Base-by-base conservation (phyloP, 2,113 vertebrate genomes). In the Tyto alba region DNA sequence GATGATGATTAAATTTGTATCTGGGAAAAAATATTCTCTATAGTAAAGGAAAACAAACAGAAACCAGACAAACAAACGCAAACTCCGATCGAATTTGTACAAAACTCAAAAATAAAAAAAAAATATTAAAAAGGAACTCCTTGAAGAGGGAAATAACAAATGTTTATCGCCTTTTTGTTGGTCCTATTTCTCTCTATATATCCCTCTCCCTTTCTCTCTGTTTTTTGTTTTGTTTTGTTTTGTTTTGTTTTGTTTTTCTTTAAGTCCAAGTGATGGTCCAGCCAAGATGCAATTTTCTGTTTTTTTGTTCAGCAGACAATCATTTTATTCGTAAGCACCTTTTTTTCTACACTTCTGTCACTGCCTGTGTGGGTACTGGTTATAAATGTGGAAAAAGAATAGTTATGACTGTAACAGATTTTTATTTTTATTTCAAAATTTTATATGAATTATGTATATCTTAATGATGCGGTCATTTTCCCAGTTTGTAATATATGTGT, bases 361-460 rank as follows among this genome's bases (percentile, higher is more conserved):
- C 99, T 99, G 99, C 99, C 99, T 99, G 98, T 99, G 99, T 99
- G 99, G 99, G 99, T 99, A 99, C 98, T 99, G 99, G 98, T 99
- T 99, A 99, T 99, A 99, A 99, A 99, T 99, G 98, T 99, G 99
- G 98, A 98, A 98, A 98, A 98, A 98, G 98, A 99, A 99, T 99
- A 99, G 99, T 99, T 99, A 99, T 99, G 99, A 99, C 99, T 99
- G 99, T 99, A 99, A 99, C 99, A 99, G 99, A 99, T 99, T 99
- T 99, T 99, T 99, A 99, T 99, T 99, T 99, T 99, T 99, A 99
- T 99, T 99, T 99, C 98, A 98, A 99, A 99, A 99, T 99, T 99
- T 99, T 99, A 99, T 99, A 99, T 99, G 99, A 99, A 99, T 99
- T 99, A 99, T 99, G 99, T 99, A 99, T 99, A 99, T 99, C 99